Evolutionary conservation across 2,797 vertebrate genomes (phyloP).

Genomic region (Spinus pinus): DNA sequence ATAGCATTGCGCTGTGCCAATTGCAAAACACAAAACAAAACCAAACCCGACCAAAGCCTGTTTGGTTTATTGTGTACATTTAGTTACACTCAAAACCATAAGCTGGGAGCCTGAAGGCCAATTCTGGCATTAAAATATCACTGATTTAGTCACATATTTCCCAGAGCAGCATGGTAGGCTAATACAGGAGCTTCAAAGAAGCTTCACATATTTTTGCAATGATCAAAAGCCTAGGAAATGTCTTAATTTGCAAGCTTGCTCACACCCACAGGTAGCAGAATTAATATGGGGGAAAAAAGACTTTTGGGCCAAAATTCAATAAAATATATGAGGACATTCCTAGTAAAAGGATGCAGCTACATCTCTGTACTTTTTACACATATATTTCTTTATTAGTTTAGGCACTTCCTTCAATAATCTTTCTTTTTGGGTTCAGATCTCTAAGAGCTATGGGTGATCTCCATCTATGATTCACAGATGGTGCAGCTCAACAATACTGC

Average conservation of each 20-base stretch:
- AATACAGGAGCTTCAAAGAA: conserved; percentile 17
- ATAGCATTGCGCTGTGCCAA: not conserved
- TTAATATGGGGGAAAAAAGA: not conserved
- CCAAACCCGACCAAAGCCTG: not conserved
- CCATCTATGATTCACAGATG: not conserved
- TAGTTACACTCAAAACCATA: not conserved
- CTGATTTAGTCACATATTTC: not conserved
- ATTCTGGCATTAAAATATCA: not conserved
- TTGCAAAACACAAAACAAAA: not conserved
- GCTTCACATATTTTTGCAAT: not conserved
- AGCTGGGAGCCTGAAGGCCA: not conserved
- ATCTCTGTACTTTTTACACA: not conserved
- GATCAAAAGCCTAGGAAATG: conserved; percentile 10
- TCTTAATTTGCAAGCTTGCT: not conserved
- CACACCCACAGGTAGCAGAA: not conserved
- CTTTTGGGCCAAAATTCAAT: not conserved
- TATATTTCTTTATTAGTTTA: not conserved
- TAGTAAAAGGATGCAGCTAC: not conserved
- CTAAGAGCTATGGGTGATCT: not conserved
- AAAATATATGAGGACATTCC: not conserved
- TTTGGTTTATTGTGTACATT: not conserved
- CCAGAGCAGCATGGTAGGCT: not conserved
- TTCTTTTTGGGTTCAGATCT: not conserved
- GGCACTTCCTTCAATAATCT: not conserved
- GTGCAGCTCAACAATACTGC: not conserved